phyloP scores from a whole-genome alignment of 2,888 invertebrate genomes.

The Listrodromus nycthemerus region DNA sequence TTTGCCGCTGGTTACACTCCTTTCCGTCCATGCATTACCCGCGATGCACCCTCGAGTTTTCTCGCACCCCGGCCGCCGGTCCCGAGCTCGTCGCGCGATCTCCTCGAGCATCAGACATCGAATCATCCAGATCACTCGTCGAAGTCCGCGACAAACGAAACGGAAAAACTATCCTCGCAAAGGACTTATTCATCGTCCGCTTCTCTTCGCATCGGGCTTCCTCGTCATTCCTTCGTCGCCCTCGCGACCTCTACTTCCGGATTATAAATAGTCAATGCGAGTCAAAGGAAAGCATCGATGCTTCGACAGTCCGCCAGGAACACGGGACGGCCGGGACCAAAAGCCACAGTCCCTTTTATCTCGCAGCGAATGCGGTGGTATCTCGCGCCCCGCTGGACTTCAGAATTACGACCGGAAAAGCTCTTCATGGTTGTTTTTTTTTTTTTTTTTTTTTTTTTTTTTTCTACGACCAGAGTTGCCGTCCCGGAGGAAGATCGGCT shows the following conservation, averaged over 20 bases:
- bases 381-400: conserved; percentile 42
- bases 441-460: not conserved
- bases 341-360: conserved; percentile 19
- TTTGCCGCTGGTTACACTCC: conserved; percentile 51
- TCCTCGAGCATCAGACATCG: conserved; percentile 66
- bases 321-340: not conserved
- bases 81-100: conserved; percentile 58
- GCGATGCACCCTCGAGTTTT: conserved; percentile 69
- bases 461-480: not conserved
- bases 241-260: conserved; percentile 30
- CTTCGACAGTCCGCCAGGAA: not conserved
- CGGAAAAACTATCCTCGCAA: conserved; percentile 59
- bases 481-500: conserved; percentile 14
- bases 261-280: conserved; percentile 52
- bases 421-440: conserved; percentile 48
- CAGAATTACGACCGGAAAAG: conserved; percentile 58
- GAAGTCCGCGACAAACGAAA: conserved; percentile 67
- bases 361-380: not conserved
- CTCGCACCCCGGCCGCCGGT: conserved; percentile 57
- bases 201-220: not conserved
- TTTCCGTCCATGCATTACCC: conserved; percentile 14
- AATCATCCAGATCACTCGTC: conserved; percentile 80
- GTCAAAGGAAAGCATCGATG: conserved; percentile 44
- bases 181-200: conserved; percentile 49
- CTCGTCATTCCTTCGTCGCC: not conserved